A percentile compares a stretch with the other conserved stretches of the same genome.
Conservation (phyloP, 2,888 invertebrate species). For the Acronicta psi region DNA sequence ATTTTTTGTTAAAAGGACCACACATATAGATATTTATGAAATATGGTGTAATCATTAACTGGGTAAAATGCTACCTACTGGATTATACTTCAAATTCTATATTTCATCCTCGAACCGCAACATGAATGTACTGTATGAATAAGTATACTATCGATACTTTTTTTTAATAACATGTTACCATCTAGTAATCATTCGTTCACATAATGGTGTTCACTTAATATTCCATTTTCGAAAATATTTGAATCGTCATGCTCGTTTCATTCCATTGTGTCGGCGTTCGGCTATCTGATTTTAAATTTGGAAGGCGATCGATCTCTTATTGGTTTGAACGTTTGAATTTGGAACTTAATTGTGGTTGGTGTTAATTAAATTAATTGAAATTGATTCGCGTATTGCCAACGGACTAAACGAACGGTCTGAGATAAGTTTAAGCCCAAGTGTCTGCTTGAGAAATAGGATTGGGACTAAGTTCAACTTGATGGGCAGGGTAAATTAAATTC, state of each 20-base stretch:
- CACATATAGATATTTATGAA: slow-evolving; percentile 23
- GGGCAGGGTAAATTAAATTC: slow-evolving; percentile 9
- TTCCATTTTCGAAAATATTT: slow-evolving; percentile 88
- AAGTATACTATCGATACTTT: slow-evolving; percentile 28
- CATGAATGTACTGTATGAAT: slow-evolving; percentile 14
- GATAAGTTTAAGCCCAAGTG: slow-evolving; percentile 24
- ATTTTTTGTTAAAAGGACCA: slow-evolving; percentile 29
- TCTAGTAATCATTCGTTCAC: slow-evolving; percentile 82
- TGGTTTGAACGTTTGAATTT: slow-evolving; percentile 75
- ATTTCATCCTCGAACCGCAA: slow-evolving; percentile 17
- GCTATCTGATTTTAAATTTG: slow-evolving; percentile 86
- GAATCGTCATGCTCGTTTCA: slow-evolving; percentile 87
- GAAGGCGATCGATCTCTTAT: slow-evolving; percentile 83
- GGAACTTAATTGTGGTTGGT: slow-evolving; percentile 68
- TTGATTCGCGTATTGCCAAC: slow-evolving; percentile 38
- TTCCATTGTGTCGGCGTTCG: slow-evolving; percentile 83
- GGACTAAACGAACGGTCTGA: slow-evolving; percentile 18
- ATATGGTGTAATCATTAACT: too few relatives aligned
- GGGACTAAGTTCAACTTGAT: slow-evolving; percentile 16
- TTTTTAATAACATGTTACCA: slow-evolving; percentile 80
- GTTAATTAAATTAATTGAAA: slow-evolving; percentile 68
- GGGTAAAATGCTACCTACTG: slow-evolving; percentile 1
- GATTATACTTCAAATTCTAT: slow-evolving; percentile 22
- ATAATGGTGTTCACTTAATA: slow-evolving; percentile 88
- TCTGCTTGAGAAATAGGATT: slow-evolving; percentile 16